phyloP scores from a whole-genome alignment of 2,888 invertebrate species.

The Nezara viridula region DNA sequence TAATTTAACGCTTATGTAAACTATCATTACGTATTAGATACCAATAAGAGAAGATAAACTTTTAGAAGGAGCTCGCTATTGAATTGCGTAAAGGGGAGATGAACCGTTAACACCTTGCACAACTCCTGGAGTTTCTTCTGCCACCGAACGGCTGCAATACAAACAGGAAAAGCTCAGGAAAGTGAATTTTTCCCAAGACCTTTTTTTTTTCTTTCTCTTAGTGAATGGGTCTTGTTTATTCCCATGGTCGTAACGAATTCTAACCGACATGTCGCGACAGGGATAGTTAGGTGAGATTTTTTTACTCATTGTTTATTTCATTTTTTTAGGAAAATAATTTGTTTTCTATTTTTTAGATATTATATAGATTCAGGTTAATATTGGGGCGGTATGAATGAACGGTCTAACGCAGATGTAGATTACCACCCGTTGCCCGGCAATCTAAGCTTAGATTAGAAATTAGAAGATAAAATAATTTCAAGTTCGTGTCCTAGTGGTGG shows the following conservation, averaged over 20 bases:
- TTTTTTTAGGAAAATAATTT: no score
- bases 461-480: no score
- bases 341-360: no score
- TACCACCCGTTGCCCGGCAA: no score
- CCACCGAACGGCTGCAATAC: neutral
- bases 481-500: no score
- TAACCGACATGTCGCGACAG: neutral
- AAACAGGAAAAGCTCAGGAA: slow-evolving; percentile 39
- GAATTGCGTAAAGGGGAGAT: slow-evolving; percentile 23
- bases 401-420: no score
- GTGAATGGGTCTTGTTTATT: neutral
- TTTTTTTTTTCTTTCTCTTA: neutral
- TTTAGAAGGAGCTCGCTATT: neutral
- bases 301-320: neutral
- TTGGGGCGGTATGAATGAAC: no score
- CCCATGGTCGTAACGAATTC: neutral
- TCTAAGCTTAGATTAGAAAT: no score
- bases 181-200: slow-evolving; percentile 7
- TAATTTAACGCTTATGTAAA: slow-evolving; percentile 37
- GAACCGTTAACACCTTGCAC: slow-evolving; percentile 41
- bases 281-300: neutral
- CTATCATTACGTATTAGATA: slow-evolving; percentile 38
- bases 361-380: no score
- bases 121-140: slow-evolving; percentile 28
- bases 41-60: slow-evolving; percentile 36